A percentile compares a stretch with the other conserved stretches of the same genome.
Conservation (phyloP, 2,888 invertebrate species). For the Tetranychus piercei region DNA sequence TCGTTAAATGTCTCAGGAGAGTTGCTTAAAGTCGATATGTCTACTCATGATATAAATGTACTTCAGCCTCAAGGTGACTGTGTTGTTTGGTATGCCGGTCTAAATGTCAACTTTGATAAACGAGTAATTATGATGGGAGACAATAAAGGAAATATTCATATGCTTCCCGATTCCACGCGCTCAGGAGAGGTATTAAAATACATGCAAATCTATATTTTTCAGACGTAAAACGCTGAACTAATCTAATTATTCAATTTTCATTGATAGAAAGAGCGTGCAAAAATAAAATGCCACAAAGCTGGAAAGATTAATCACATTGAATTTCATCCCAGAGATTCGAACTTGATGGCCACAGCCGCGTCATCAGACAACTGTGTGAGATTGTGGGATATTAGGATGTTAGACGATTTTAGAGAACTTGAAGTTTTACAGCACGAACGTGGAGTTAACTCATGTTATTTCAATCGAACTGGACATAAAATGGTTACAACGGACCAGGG, state of each 20-base stretch:
- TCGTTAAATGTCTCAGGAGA: conserved; percentile 2
- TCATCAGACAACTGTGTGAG: neutral
- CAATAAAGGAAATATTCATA: conserved; percentile 3
- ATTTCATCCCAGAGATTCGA: conserved; percentile 8
- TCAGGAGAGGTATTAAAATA: neutral
- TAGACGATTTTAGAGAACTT: neutral
- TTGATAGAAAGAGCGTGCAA: neutral
- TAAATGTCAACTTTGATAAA: neutral
- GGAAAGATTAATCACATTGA: conserved; percentile 6
- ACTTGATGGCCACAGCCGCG: neutral
- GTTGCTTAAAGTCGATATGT: neutral
- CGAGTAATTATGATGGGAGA: neutral
- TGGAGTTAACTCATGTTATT: neutral
- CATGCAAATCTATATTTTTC: too few species aligned
- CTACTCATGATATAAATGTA: neutral
- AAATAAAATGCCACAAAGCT: neutral
- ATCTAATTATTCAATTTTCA: neutral
- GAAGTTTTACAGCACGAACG: neutral
- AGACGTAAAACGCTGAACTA: neutral
- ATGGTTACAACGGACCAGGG: neutral
- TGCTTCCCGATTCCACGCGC: neutral
- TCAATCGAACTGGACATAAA: neutral
- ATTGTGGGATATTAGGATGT: neutral
- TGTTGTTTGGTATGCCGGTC: neutral
- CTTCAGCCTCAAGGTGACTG: neutral